Conservation (phyloP, 2,888 invertebrate genomes). For the Parnassius mnemosyne region DNA sequence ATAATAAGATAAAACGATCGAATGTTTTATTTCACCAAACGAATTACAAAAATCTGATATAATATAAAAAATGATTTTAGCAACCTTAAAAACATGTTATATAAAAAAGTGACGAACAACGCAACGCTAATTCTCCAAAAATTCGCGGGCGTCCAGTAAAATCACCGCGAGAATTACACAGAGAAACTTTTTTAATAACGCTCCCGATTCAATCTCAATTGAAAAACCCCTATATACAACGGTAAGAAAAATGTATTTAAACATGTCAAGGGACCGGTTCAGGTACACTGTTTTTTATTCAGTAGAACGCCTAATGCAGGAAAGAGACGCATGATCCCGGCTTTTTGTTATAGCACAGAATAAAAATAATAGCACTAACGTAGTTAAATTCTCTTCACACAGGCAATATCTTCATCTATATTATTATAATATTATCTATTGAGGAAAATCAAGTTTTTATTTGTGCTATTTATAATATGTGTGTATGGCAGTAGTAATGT, state of each 20-base stretch:
- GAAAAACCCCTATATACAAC: conserved; percentile 68
- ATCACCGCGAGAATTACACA: conserved; percentile 64
- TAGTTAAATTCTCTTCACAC: too few relatives aligned
- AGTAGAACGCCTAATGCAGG: conserved; percentile 71
- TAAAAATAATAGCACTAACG: too few relatives aligned
- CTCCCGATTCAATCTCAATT: conserved; percentile 72
- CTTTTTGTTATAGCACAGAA: conserved; percentile 45
- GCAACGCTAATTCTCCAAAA: conserved; percentile 50
- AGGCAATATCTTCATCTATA: too few relatives aligned
- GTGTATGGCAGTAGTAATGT: too few relatives aligned
- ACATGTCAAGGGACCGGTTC: conserved; percentile 74
- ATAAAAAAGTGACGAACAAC: conserved; percentile 23
- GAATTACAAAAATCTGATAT: too few relatives aligned
- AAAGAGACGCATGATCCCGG: conserved; percentile 60
- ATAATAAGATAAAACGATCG: too few relatives aligned
- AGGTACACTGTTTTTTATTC: conserved; percentile 78
- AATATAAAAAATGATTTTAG: too few relatives aligned
- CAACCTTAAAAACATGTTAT: too few relatives aligned
- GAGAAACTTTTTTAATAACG: conserved; percentile 77
- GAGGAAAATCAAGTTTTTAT: too few relatives aligned
- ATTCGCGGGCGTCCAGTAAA: conserved; percentile 55
- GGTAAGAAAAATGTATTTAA: conserved; percentile 78
- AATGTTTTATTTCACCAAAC: too few relatives aligned
- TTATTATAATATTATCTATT: too few relatives aligned
- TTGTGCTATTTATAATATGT: too few relatives aligned